Conservation (phyloP, 2,797 vertebrate species). For the Micropoecilia bifurca region DNA sequence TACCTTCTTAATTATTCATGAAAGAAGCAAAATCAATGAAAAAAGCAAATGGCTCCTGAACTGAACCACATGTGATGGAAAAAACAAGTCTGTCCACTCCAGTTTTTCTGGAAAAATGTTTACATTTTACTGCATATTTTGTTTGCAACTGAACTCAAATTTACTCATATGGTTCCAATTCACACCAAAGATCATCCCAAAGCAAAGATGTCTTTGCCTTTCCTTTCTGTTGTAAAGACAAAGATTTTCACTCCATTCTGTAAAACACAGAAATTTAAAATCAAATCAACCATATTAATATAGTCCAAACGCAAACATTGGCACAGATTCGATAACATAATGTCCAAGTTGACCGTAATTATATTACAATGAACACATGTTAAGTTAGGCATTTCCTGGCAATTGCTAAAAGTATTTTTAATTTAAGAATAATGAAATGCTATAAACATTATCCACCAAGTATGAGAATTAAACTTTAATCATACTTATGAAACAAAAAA, state of each 20-base stretch:
- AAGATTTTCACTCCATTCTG: background rate
- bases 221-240: too few species aligned
- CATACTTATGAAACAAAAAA: too few species aligned
- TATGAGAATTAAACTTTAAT: background rate
- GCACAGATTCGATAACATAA: background rate
- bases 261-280: background rate
- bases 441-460: background rate
- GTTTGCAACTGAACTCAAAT: background rate
- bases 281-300: background rate
- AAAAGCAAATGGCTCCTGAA: slow-evolving; percentile 69
- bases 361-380: background rate
- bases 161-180: background rate
- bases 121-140: slow-evolving; percentile 4
- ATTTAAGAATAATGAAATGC: background rate
- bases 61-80: slow-evolving; percentile 30
- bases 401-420: background rate
- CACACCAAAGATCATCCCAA: background rate
- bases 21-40: slow-evolving; percentile 73
- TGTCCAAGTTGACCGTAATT: background rate
- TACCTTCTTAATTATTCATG: slow-evolving; percentile 76
- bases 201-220: too few species aligned
- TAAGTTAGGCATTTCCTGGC: background rate
- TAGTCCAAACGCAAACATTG: background rate
- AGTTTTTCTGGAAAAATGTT: slow-evolving; percentile 49
- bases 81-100: slow-evolving; percentile 57